These are phyloP conservation scores for Cynocephalus volans DNA, from an alignment of 2,113 vertebrate genomes.

Conservation along the genomic window DNA sequence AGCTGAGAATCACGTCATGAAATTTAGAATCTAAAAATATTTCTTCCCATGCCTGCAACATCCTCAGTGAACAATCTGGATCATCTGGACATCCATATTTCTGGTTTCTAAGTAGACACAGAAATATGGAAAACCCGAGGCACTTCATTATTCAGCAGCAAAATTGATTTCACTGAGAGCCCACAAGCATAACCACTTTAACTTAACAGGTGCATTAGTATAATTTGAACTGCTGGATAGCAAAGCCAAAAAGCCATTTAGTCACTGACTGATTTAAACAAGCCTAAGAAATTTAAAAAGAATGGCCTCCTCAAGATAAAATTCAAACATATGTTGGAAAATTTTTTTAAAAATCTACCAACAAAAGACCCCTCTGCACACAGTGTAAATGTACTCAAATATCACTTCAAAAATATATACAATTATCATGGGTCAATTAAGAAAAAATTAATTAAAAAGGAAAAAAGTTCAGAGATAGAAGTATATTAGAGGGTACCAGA, in stretches of 20 bases:
- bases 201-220: slow-evolving; percentile 75
- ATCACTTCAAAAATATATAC: too few species aligned
- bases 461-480: too few species aligned
- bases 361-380: not conserved
- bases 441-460: too few species aligned
- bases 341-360: slow-evolving; percentile 56
- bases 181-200: slow-evolving; percentile 70
- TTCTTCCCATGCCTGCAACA: slow-evolving; percentile 40
- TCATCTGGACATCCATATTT: slow-evolving; percentile 57
- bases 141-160: slow-evolving; percentile 73
- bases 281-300: slow-evolving; percentile 69
- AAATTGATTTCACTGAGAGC: slow-evolving; percentile 74
- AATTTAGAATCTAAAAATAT: slow-evolving; percentile 64
- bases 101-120: slow-evolving; percentile 66
- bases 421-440: too few species aligned
- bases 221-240: slow-evolving; percentile 74
- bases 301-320: slow-evolving; percentile 63
- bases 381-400: too few species aligned
- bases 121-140: slow-evolving; percentile 71
- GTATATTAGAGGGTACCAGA: too few species aligned
- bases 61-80: slow-evolving; percentile 54
- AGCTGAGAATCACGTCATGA: slow-evolving; percentile 56
- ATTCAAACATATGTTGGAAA: slow-evolving; percentile 1
- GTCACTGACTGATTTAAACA: slow-evolving; percentile 71
- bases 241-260: slow-evolving; percentile 70